phyloP scores from a whole-genome alignment of 2,113 vertebrate species.

The Apus apus region DNA sequence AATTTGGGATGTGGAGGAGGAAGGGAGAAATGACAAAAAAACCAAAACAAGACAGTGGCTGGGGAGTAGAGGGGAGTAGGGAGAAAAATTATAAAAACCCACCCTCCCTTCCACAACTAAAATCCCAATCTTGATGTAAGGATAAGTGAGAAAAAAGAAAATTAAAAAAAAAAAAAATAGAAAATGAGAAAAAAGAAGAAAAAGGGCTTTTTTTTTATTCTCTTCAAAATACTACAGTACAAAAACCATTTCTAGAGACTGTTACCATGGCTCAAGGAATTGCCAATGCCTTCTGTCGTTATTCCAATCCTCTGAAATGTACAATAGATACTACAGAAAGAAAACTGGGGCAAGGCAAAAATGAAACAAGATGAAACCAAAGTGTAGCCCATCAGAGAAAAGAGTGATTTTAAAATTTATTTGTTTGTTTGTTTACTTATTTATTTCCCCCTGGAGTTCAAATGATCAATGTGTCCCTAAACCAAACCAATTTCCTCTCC shows the following conservation, averaged over 20 bases:
- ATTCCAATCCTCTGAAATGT: constrained; percentile 43
- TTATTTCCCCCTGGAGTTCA: background rate
- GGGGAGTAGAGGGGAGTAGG: accelerated
- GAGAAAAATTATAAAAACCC: background rate
- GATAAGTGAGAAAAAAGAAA: background rate
- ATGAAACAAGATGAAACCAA: constrained; percentile 52
- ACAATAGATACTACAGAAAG: constrained; percentile 53
- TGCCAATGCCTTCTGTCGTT: constrained; percentile 56
- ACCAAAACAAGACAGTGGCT: accelerated
- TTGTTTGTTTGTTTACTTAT: background rate
- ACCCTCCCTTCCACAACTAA: background rate
- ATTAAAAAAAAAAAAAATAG: too few species aligned
- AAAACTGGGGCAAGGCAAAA: constrained; percentile 56
- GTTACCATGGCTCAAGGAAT: constrained; percentile 17
- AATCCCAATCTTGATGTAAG: background rate
- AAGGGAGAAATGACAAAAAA: background rate
- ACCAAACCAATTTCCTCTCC: constrained; percentile 31
- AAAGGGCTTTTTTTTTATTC: background rate
- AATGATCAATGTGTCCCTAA: constrained; percentile 8
- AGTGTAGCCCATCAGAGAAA: constrained; percentile 21
- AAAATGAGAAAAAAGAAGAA: background rate
- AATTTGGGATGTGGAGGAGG: background rate
- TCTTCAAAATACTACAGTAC: constrained; percentile 14
- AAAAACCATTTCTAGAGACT: constrained; percentile 21
- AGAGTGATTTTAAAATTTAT: background rate